Evolutionary conservation across 2,888 invertebrate genomes (phyloP).

Genomic region (Penaeus monodon): DNA sequence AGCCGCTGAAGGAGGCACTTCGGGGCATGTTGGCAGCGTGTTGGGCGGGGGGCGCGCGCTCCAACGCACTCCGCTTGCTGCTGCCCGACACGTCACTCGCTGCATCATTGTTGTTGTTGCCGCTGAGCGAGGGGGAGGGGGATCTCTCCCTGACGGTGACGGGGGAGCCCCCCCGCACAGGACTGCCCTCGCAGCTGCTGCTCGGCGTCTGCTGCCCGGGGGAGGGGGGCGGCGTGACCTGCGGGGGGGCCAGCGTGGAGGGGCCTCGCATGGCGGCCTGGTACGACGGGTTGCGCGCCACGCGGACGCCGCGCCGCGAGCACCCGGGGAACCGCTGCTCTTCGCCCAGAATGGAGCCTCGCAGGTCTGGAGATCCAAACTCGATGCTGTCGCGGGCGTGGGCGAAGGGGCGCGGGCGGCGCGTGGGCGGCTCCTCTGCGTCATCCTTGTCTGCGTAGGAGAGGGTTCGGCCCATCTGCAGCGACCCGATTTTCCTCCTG

Average conservation of each 20-base stretch:
- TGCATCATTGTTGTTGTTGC: background rate
- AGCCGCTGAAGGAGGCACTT: constrained; percentile 53
- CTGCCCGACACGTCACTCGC: background rate
- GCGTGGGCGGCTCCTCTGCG: constrained; percentile 36
- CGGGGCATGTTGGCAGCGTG: constrained; percentile 51
- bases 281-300: constrained; percentile 49
- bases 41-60: constrained; percentile 10
- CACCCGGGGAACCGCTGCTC: background rate
- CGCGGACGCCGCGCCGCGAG: background rate
- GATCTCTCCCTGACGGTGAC: constrained; percentile 4
- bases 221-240: background rate
- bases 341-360: background rate
- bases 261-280: constrained; percentile 45
- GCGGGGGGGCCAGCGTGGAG: background rate
- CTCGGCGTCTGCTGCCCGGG: background rate
- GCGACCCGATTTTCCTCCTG: constrained; percentile 42
- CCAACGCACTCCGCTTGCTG: background rate
- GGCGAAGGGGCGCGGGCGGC: constrained; percentile 26
- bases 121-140: background rate
- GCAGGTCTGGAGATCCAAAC: background rate
- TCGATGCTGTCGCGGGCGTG: constrained; percentile 37
- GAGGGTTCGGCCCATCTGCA: constrained; percentile 39
- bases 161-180: background rate
- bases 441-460: constrained; percentile 50
- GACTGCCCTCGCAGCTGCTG: constrained; percentile 31